A percentile compares a stretch with the other conserved stretches of the same genome.
Evolutionary conservation across 1,140 invertebrate genomes (phyloP).

Genomic region (Cardiocondyla obscurior): DNA sequence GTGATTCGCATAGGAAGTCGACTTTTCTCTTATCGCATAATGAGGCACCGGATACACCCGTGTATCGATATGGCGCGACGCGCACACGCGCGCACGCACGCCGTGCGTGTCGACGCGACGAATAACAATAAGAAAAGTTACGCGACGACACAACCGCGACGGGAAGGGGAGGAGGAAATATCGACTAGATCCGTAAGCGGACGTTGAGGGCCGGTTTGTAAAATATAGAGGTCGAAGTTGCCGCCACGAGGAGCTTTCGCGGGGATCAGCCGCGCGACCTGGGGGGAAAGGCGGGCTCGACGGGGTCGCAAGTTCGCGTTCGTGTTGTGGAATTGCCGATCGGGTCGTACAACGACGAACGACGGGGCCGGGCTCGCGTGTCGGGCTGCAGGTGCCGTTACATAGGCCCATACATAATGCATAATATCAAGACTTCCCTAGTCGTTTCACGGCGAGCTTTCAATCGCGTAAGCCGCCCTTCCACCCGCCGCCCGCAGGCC

Average conservation of each 20-base stretch:
- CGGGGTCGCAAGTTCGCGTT: conserved; percentile 68
- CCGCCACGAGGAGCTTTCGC: conserved; percentile 22
- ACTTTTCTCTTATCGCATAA: conserved; percentile 38
- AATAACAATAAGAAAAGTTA: conserved; percentile 57
- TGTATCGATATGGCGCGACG: neutral
- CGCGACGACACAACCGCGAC: conserved; percentile 44
- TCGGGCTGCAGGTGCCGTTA: conserved; percentile 75
- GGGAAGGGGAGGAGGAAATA: no score
- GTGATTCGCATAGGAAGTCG: conserved; percentile 33
- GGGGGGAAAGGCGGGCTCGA: conserved; percentile 42
- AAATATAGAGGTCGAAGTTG: conserved; percentile 54
- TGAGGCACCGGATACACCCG: conserved; percentile 1
- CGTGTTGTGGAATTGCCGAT: conserved; percentile 59
- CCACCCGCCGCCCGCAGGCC: conserved; percentile 54
- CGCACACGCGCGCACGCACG: neutral
- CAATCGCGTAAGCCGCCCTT: conserved; percentile 76
- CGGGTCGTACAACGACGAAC: conserved; percentile 42
- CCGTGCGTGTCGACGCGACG: neutral
- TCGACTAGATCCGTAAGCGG: conserved; percentile 20
- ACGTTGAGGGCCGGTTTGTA: neutral
- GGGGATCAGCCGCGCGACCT: conserved; percentile 29
- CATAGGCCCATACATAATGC: conserved; percentile 81
- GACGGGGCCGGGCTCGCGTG: conserved; percentile 72
- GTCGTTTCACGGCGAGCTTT: conserved; percentile 81
- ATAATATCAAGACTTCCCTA: conserved; percentile 79